These are phyloP conservation scores for Automeris io DNA, from an alignment of 2,888 invertebrate species.

Conservation along the genomic window DNA sequence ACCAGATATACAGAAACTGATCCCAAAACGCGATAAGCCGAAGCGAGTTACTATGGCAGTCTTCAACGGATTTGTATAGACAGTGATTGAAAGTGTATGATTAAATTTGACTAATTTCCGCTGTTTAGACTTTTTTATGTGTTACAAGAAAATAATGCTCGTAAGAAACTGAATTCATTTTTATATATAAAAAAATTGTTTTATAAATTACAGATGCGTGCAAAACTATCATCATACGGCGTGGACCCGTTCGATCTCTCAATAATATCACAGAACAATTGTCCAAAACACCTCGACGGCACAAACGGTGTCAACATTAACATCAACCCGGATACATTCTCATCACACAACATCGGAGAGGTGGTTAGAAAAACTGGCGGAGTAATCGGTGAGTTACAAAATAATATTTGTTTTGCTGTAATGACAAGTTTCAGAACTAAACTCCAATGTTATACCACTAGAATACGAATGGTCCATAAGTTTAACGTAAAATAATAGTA, in stretches of 20 bases:
- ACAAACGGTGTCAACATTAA: constrained; percentile 80
- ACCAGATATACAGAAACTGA: no score
- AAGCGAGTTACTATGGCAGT: no score
- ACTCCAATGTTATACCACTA: no score
- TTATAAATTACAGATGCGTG: constrained; percentile 79
- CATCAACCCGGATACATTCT: constrained; percentile 86
- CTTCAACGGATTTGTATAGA: no score
- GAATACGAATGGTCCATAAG: not conserved
- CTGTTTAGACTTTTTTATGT: no score
- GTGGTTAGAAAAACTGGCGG: constrained; percentile 84
- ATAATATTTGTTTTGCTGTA: not conserved
- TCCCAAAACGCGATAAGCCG: no score
- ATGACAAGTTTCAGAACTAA: no score
- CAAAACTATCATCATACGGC: constrained; percentile 78
- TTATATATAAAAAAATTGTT: no score
- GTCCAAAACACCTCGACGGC: constrained; percentile 78
- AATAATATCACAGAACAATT: constrained; percentile 83
- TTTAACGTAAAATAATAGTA: not conserved
- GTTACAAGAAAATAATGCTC: no score
- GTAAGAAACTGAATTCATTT: no score
- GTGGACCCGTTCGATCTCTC: constrained; percentile 88
- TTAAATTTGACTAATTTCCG: no score
- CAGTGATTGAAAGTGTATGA: no score
- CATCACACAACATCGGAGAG: constrained; percentile 82
- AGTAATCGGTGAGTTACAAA: constrained; percentile 73